A percentile compares a stretch with the other conserved stretches of the same genome.
phyloP scores from a whole-genome alignment of 2,888 invertebrate genomes.

The Chaetogeoica ovagalla region DNA sequence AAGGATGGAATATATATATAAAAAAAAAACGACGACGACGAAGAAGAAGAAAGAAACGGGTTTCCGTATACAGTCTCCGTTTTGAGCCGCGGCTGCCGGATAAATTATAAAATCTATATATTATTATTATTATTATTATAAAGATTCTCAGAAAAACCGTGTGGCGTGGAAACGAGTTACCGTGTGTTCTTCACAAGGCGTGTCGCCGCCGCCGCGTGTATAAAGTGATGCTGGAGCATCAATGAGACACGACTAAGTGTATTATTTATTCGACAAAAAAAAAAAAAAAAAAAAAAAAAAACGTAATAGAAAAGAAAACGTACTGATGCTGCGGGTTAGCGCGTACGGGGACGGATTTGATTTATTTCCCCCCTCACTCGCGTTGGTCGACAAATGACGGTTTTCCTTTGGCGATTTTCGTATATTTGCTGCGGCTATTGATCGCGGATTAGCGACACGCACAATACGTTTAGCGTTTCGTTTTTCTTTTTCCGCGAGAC shows the following conservation, averaged over 20 bases:
- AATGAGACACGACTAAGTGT: slow-evolving; percentile 15
- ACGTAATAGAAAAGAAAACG: not conserved
- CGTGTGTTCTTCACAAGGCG: slow-evolving; percentile 45
- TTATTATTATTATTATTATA: not conserved
- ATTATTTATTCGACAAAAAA: slow-evolving; percentile 40
- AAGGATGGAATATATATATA: not conserved
- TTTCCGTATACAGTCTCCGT: slow-evolving; percentile 42
- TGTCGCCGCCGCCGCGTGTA: slow-evolving; percentile 24
- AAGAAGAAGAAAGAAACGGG: slow-evolving; percentile 38
- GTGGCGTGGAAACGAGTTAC: slow-evolving; percentile 45
- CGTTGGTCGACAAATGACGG: slow-evolving; percentile 2
- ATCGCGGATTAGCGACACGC: slow-evolving; percentile 37
- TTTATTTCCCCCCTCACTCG: too few species aligned
- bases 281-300: slow-evolving; percentile 17
- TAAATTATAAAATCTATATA: slow-evolving; percentile 45
- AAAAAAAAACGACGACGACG: not conserved
- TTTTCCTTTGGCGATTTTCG: slow-evolving; percentile 29
- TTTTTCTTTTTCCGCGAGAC: slow-evolving; percentile 23
- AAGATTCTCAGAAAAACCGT: slow-evolving; percentile 46
- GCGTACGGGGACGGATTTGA: too few species aligned
- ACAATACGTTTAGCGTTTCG: slow-evolving; percentile 6
- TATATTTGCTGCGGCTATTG: slow-evolving; percentile 4
- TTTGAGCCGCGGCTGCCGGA: slow-evolving; percentile 34
- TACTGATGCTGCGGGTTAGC: too few species aligned
- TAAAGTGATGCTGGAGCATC: slow-evolving; percentile 37